These are phyloP conservation scores for Iguana delicatissima DNA, from an alignment of 2,797 vertebrate genomes.

Conservation along the genomic window DNA sequence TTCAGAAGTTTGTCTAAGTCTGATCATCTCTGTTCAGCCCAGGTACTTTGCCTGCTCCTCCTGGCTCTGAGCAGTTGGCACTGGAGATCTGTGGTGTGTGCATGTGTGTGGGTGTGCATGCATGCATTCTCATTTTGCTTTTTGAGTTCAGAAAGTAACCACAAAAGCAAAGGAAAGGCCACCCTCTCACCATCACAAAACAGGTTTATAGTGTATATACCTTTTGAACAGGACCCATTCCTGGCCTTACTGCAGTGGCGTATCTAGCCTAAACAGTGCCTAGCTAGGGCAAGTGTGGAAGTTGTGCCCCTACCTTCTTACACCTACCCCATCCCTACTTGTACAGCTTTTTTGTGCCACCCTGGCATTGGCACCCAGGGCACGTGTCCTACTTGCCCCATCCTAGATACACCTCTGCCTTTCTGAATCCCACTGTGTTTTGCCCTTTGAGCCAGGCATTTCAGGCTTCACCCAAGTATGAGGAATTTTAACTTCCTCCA, in stretches of 20 bases:
- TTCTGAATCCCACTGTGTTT: background rate
- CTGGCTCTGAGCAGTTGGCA: background rate
- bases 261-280: too few species aligned
- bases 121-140: background rate
- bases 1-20: conserved; percentile 21
- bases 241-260: background rate
- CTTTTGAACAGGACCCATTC: background rate
- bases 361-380: too few species aligned
- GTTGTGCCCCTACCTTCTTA: too few species aligned
- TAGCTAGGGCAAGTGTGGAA: too few species aligned
- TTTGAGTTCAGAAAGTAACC: background rate
- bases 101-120: background rate
- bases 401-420: too few species aligned
- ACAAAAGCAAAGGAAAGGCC: background rate
- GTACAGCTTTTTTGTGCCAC: too few species aligned
- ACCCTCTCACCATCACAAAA: too few species aligned
- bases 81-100: background rate
- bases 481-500: background rate
- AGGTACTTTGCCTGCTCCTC: background rate
- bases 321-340: too few species aligned
- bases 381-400: too few species aligned
- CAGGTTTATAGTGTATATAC: too few species aligned
- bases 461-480: background rate
- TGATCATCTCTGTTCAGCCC: background rate
- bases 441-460: too few species aligned